phyloP scores from a whole-genome alignment of 1,140 invertebrate genomes.

The Drosophila grimshawi region DNA sequence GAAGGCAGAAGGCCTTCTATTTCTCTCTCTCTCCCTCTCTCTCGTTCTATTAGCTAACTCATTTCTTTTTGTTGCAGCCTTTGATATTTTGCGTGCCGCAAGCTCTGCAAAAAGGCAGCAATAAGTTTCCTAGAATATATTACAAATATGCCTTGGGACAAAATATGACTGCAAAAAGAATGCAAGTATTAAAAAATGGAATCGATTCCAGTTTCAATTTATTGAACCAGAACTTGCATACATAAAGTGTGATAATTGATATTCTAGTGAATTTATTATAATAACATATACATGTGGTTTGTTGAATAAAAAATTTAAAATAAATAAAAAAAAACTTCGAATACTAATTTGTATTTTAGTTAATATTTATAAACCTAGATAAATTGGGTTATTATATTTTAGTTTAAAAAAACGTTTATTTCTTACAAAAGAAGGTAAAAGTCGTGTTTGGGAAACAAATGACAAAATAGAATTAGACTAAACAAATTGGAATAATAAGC shows the following conservation, averaged over 20 bases:
- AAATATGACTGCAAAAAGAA: neutral
- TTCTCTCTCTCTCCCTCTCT: conserved; percentile 5
- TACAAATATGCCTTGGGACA: conserved; percentile 18
- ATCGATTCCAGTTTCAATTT: neutral
- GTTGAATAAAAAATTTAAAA: too few relatives aligned
- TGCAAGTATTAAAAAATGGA: neutral
- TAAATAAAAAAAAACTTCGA: neutral
- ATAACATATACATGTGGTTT: too few relatives aligned
- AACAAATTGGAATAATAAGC: too few relatives aligned
- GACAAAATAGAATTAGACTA: too few relatives aligned
- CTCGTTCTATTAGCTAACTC: conserved; percentile 10
- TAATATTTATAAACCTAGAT: too few relatives aligned
- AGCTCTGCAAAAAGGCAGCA: conserved; percentile 9
- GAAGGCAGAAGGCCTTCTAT: conserved; percentile 10
- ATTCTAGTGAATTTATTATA: neutral
- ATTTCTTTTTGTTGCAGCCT: conserved; percentile 13
- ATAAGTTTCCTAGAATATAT: conserved; percentile 31
- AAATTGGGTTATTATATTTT: too few relatives aligned
- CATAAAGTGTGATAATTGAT: neutral
- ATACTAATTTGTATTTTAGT: too few relatives aligned
- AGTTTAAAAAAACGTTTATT: too few relatives aligned
- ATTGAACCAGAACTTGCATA: neutral
- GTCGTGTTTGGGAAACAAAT: too few relatives aligned
- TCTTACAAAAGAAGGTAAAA: too few relatives aligned
- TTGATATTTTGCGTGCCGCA: conserved; percentile 22